These are phyloP conservation scores for Hormaphis cornu DNA, from an alignment of 1,140 invertebrate genomes.

Conservation along the genomic window DNA sequence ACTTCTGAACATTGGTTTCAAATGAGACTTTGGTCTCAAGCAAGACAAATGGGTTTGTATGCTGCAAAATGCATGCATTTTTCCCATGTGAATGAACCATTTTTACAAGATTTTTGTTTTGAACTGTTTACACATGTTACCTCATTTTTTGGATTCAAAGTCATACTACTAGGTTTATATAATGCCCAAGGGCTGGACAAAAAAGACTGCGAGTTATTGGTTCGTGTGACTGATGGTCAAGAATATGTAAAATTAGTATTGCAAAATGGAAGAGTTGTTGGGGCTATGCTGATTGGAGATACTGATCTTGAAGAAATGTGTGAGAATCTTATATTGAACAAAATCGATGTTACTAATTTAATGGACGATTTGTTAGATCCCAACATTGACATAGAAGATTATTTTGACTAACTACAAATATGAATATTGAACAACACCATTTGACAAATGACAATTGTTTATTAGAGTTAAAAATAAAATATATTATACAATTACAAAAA, in stretches of 20 bases:
- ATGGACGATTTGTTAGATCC: slow-evolving; percentile 91
- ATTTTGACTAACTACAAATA: slow-evolving; percentile 80
- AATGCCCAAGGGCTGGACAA: slow-evolving; percentile 79
- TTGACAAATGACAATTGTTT: no score
- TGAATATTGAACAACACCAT: no score
- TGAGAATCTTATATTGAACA: slow-evolving; percentile 94
- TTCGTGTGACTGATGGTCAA: slow-evolving; percentile 69
- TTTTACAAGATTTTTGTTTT: slow-evolving; percentile 86
- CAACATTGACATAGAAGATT: slow-evolving; percentile 95
- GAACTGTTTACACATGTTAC: slow-evolving; percentile 96
- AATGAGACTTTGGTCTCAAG: slow-evolving; percentile 96
- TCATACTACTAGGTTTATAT: slow-evolving; percentile 84
- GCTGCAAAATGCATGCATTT: slow-evolving; percentile 83
- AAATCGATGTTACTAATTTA: slow-evolving; percentile 77
- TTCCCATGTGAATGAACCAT: slow-evolving; percentile 50
- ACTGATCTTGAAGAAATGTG: slow-evolving; percentile 96
- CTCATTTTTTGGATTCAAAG: slow-evolving; percentile 88
- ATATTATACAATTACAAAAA: slow-evolving; percentile 5
- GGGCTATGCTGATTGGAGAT: slow-evolving; percentile 91
- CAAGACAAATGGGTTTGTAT: slow-evolving; percentile 91
- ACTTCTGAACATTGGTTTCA: slow-evolving; percentile 83
- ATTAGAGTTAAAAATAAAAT: background rate
- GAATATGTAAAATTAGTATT: slow-evolving; percentile 91
- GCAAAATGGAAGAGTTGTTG: slow-evolving; percentile 74
- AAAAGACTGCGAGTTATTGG: slow-evolving; percentile 73